Conservation (phyloP, 1,140 invertebrate species). For the Lordiphosa clarofinis region DNA sequence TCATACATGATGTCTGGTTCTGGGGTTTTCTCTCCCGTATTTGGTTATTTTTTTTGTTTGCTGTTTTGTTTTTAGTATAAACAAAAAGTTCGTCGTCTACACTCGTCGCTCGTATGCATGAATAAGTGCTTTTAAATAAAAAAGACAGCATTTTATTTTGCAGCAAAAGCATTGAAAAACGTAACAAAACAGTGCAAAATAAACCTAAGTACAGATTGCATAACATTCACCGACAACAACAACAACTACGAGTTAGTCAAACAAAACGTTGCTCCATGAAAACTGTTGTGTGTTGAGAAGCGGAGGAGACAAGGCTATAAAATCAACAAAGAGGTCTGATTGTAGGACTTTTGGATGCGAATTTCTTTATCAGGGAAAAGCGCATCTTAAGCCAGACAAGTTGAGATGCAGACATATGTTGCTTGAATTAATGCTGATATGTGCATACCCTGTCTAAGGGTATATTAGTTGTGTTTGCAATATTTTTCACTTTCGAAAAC, state of each 20-base stretch:
- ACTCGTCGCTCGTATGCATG: constrained; percentile 43
- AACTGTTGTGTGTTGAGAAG: constrained; percentile 48
- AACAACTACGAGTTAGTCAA: constrained; percentile 57
- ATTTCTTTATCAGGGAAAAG: constrained; percentile 4
- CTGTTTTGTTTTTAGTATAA: constrained; percentile 44
- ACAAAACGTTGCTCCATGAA: constrained; percentile 47
- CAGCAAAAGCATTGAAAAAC: constrained; percentile 21
- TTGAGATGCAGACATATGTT: no score
- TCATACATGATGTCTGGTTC: constrained; percentile 31
- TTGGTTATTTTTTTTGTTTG: not conserved
- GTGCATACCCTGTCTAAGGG: no score
- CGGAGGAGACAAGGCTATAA: constrained; percentile 47
- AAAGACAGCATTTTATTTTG: constrained; percentile 49
- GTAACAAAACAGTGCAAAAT: constrained; percentile 52
- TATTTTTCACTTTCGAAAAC: no score
- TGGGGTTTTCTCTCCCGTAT: constrained; percentile 2
- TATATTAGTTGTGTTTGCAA: no score
- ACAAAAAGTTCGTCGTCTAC: constrained; percentile 38
- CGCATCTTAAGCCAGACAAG: constrained; percentile 2
- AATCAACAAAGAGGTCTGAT: constrained; percentile 52
- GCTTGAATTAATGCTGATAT: no score
- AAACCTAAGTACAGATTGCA: constrained; percentile 67
- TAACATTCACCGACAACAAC: constrained; percentile 21
- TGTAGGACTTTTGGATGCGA: constrained; percentile 11
- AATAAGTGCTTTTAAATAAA: constrained; percentile 62